A percentile compares a stretch with the other conserved stretches of the same genome.
Evolutionary conservation across 2,888 invertebrate genomes (phyloP).

Genomic region (Pachymerium ferrugineum): DNA sequence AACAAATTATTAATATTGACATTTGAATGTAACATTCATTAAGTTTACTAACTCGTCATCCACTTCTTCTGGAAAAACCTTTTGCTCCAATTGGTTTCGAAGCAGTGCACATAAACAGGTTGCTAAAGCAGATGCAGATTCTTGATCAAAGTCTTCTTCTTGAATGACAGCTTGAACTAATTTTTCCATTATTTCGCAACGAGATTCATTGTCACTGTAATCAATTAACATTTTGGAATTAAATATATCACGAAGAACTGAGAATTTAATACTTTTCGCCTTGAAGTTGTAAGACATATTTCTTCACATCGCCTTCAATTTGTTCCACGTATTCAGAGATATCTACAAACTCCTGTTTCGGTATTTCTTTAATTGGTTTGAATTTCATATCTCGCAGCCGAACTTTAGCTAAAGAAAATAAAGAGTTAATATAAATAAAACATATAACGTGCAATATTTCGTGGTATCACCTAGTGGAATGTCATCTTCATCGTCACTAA

Average conservation of each 20-base stretch:
- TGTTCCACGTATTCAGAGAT: conserved; percentile 48
- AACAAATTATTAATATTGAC: not conserved
- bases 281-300: conserved; percentile 55
- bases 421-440: conserved; percentile 32
- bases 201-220: conserved; percentile 47
- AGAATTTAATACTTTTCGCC: conserved; percentile 53
- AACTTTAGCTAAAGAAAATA: conserved; percentile 67
- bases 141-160: conserved; percentile 57
- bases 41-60: conserved; percentile 51
- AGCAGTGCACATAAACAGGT: conserved; percentile 57
- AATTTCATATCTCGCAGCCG: conserved; percentile 54
- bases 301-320: conserved; percentile 56
- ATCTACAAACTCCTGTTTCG: conserved; percentile 43
- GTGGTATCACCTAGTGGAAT: conserved; percentile 42
- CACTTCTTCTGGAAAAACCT: conserved; percentile 51
- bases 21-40: not conserved
- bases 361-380: conserved; percentile 44
- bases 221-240: not conserved
- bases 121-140: conserved; percentile 56
- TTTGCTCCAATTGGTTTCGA: conserved; percentile 51
- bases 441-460: conserved; percentile 5
- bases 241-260: not conserved
- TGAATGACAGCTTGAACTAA: conserved; percentile 58
- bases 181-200: conserved; percentile 62
- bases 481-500: conserved; percentile 79